A percentile compares a stretch with the other conserved stretches of the same genome.
phyloP scores from a whole-genome alignment of 2,113 vertebrate genomes.

The Mesembrinibis cayennensis region DNA sequence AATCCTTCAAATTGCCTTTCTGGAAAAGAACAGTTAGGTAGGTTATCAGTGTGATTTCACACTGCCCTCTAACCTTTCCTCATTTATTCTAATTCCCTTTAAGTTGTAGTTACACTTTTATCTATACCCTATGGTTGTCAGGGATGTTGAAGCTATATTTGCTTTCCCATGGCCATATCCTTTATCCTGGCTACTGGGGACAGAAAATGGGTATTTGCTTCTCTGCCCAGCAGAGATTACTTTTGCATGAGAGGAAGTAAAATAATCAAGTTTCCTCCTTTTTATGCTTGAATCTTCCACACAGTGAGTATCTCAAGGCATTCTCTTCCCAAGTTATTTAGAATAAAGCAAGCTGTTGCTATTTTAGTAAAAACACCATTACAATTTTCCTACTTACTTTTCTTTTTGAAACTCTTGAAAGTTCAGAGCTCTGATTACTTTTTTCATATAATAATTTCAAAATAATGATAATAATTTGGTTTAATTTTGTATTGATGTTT shows the following conservation, averaged over 20 bases:
- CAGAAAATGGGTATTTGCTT: not conserved
- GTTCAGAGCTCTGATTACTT: not conserved
- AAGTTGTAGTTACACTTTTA: not conserved
- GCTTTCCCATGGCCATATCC: not conserved
- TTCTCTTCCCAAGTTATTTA: not conserved
- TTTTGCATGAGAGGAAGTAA: not conserved
- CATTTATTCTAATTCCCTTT: not conserved
- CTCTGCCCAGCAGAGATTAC: not conserved
- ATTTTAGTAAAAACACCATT: not conserved
- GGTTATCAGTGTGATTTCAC: slow-evolving; percentile 1
- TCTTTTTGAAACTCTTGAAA: not conserved
- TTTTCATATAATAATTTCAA: not conserved
- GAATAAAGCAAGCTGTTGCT: not conserved
- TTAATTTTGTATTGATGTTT: not conserved
- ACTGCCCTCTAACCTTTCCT: not conserved
- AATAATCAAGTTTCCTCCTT: not conserved
- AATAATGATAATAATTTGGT: not conserved
- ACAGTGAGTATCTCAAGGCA: not conserved
- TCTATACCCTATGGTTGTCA: not conserved
- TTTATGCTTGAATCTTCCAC: not conserved
- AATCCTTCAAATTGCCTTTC: not conserved
- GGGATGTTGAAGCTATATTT: not conserved
- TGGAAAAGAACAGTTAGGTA: not conserved
- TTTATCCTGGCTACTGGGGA: slow-evolving; percentile 17
- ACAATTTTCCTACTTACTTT: not conserved